phyloP scores from a whole-genome alignment of 2,797 vertebrate genomes.

The Sebastolobus altivelis region DNA sequence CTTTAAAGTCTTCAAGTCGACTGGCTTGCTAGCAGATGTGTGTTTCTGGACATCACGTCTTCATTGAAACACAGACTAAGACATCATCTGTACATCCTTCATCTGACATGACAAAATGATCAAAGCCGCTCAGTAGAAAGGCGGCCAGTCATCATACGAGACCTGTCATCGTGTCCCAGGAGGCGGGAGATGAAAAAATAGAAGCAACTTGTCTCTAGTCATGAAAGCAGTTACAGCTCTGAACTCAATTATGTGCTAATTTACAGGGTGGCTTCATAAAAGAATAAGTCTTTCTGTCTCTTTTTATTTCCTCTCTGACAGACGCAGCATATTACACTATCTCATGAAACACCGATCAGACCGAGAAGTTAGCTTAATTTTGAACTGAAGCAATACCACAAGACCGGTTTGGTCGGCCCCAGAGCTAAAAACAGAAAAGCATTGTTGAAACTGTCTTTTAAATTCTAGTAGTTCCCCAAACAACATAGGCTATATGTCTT shows the following conservation, averaged over 20 bases:
- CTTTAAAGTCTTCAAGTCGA: neutral
- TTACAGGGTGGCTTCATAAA: slow-evolving; percentile 22
- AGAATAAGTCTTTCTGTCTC: neutral
- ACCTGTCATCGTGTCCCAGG: slow-evolving; percentile 13
- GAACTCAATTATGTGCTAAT: slow-evolving; percentile 39
- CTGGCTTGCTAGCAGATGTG: slow-evolving; percentile 15
- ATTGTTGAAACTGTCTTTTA: neutral
- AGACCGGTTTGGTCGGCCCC: neutral
- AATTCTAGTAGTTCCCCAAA: neutral
- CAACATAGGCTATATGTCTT: neutral
- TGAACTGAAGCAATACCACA: neutral
- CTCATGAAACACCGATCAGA: neutral
- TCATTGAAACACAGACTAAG: slow-evolving; percentile 11
- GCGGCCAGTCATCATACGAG: slow-evolving; percentile 29
- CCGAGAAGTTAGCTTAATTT: neutral
- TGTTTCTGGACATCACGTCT: slow-evolving; percentile 9
- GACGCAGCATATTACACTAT: neutral
- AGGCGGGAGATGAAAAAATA: slow-evolving; percentile 4
- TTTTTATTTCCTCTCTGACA: neutral
- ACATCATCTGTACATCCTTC: slow-evolving; percentile 29
- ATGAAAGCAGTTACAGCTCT: slow-evolving; percentile 15
- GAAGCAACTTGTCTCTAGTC: slow-evolving; percentile 27
- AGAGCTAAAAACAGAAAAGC: neutral
- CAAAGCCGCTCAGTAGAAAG: slow-evolving; percentile 36
- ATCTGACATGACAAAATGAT: slow-evolving; percentile 55